Evolutionary conservation across 2,888 invertebrate species (phyloP).

Genomic region (Scelioninae gen. 1): DNA sequence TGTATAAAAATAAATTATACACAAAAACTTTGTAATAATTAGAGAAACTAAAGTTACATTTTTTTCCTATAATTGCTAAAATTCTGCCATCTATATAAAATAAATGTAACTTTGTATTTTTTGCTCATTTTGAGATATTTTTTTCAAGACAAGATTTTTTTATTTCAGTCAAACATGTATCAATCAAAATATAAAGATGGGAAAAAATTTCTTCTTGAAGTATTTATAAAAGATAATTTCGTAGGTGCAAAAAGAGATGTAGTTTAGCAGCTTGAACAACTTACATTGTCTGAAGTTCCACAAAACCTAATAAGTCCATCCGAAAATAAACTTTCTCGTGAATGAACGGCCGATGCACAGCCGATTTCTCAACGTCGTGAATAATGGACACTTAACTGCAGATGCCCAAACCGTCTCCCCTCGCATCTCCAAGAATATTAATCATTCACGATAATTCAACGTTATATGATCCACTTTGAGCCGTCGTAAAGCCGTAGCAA

Average conservation of each 20-base stretch:
- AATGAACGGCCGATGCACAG: conserved; percentile 10
- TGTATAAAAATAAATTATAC: too few relatives aligned
- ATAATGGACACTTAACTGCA: conserved; percentile 39
- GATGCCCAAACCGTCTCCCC: conserved; percentile 19
- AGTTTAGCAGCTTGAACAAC: conserved; percentile 7
- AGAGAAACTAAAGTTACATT: too few relatives aligned
- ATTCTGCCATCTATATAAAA: too few relatives aligned
- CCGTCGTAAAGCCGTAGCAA: conserved; percentile 27
- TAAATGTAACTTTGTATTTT: too few relatives aligned
- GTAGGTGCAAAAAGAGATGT: neutral
- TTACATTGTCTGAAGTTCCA: neutral
- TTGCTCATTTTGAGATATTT: too few relatives aligned
- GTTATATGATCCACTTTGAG: conserved; percentile 35
- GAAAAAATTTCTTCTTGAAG: neutral
- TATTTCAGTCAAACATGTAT: too few relatives aligned
- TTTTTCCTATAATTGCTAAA: too few relatives aligned
- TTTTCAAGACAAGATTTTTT: too few relatives aligned
- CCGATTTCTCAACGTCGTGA: conserved; percentile 8
- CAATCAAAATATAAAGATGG: too few relatives aligned
- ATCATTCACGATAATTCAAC: conserved; percentile 39
- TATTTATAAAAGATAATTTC: neutral
- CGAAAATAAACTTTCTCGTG: conserved; percentile 40
- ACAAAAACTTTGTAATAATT: too few relatives aligned
- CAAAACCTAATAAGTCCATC: conserved; percentile 10
- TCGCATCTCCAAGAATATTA: conserved; percentile 33